Base-by-base conservation (phyloP, 2,888 invertebrate genomes). In the Drepanosiphum platanoidis region DNA sequence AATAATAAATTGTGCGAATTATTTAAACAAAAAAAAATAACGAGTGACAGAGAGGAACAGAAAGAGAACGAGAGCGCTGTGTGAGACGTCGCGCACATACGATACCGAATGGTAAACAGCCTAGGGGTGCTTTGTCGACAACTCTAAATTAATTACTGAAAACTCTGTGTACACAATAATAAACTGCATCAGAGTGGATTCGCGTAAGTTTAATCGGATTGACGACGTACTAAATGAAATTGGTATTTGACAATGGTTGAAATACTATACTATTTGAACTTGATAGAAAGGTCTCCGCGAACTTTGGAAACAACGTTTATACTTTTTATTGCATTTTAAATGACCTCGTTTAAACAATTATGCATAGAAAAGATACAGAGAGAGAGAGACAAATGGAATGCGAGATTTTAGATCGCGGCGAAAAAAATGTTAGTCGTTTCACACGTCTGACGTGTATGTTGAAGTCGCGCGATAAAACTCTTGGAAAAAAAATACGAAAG, bases 131-230 rank as follows among this genome's bases (percentile, higher is more conserved):
- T 66, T 66, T 66, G 78, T 78, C n/a, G 42, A 32, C 64, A 42
- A 78, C 36, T 78, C 66, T 66, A 78, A 78, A 78, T 66, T 78
- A 78, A 78, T 78, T 78, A 78, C 78, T 77, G 58, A 77, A 77
- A 61, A 61, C 77, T 77, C 36, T 27, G 61, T 61, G 77, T 61
- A 18, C 61, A 18, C 64, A 66, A 78, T 52, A 52, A 42, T 32
- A 78, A 13, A 66, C 64, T 18, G 30, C 27, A 7, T 15, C 68
- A 18, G 36, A 34, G 39, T 8, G 39, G 39, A 39, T 22, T 39
- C 75, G 42, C 5, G 18, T 36, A 66, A 78, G 78, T 78, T 78
- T 78, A 66, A 78, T 78, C 78, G 66, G 78, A 78, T 78, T 42
- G 66, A 78, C 42, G 32, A 42, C 77, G 52, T 3, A 52, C 61